These are phyloP conservation scores for Pangasius krempfi DNA, from an alignment of 2,797 vertebrate genomes.

Conservation along the genomic window DNA sequence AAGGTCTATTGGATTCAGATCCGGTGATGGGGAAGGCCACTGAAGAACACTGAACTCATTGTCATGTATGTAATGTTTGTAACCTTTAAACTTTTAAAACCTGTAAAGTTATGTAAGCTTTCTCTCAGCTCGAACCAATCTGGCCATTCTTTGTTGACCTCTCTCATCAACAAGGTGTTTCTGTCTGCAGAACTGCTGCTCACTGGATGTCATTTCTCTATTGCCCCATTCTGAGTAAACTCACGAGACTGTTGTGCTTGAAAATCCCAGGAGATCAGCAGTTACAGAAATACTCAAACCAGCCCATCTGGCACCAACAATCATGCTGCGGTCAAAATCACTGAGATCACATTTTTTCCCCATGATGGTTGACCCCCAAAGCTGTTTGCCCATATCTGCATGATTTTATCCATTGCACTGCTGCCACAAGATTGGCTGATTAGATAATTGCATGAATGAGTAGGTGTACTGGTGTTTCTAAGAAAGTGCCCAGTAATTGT, in stretches of 20 bases:
- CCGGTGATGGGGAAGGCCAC: too few relatives aligned
- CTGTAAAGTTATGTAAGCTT: too few relatives aligned
- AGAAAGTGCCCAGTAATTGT: neutral
- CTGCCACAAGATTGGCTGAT: neutral
- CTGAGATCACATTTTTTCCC: neutral
- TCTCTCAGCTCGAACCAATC: too few relatives aligned
- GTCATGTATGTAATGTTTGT: too few relatives aligned
- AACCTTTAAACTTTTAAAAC: too few relatives aligned
- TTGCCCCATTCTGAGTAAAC: neutral
- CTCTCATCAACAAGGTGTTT: neutral
- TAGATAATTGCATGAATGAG: neutral
- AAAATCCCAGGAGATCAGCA: neutral
- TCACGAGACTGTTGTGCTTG: neutral
- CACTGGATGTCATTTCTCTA: neutral
- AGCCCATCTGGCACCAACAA: neutral
- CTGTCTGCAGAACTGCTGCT: neutral
- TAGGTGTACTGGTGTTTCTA: neutral
- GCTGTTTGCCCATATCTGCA: neutral
- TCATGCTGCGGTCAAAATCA: neutral
- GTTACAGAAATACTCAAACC: neutral
- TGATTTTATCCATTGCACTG: neutral
- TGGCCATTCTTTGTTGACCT: too few relatives aligned
- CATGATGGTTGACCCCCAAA: neutral
- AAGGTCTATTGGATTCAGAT: too few relatives aligned
- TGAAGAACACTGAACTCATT: too few relatives aligned